Evolutionary conservation across 2,113 vertebrate genomes (phyloP).

Genomic region (Castor canadensis): DNA sequence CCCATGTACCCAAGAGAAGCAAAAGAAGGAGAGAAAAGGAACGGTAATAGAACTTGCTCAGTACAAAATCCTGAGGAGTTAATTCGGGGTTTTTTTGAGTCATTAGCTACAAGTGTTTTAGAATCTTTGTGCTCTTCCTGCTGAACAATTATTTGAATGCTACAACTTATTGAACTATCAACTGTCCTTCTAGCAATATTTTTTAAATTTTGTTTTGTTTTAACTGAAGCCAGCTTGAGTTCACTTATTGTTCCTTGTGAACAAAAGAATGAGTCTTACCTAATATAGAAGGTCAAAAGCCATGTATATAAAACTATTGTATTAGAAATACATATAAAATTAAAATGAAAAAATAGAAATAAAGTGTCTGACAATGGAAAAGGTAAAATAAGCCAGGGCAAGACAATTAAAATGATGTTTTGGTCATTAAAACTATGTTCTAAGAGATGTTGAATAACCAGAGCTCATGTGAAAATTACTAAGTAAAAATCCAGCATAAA

Average conservation of each 20-base stretch:
- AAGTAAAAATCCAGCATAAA: not conserved
- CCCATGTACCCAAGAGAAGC: not conserved
- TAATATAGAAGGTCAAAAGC: not conserved
- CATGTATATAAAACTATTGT: not conserved
- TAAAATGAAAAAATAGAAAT: not conserved
- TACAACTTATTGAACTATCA: not conserved
- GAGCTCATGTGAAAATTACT: not conserved
- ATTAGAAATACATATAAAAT: not conserved
- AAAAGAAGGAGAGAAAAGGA: not conserved
- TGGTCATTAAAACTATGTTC: not conserved
- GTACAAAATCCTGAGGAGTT: not conserved
- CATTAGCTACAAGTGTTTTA: not conserved
- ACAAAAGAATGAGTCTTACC: not conserved
- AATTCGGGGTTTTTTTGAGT: not conserved
- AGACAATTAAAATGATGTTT: not conserved
- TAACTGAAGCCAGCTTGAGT: not conserved
- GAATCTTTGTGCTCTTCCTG: not conserved
- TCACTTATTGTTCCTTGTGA: not conserved
- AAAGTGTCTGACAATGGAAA: not conserved
- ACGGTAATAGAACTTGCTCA: not conserved
- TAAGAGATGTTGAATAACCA: not conserved
- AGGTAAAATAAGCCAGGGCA: not conserved
- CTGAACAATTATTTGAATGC: not conserved
- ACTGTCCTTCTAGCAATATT: not conserved
- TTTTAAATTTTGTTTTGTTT: not conserved